Evolutionary conservation across 2,113 vertebrate species (phyloP), one percentile per base, ranked within the genome.

Genomic region (Chaetura pelagica): DNA sequence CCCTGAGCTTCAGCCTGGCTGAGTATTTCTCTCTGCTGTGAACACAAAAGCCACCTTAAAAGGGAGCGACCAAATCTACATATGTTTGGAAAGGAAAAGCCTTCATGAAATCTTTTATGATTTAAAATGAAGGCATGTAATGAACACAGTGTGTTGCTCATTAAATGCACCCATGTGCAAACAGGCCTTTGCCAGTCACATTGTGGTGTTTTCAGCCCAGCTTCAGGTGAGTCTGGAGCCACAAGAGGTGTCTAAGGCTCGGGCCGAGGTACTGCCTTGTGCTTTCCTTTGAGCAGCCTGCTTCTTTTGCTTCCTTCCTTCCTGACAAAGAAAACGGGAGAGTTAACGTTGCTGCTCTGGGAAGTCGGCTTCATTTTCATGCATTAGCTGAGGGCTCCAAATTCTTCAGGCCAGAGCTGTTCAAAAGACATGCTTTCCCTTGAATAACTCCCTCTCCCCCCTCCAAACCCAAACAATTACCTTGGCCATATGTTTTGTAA

Each of bases 41-140:
- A 81, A 44, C 73, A 92, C 75, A 95, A 92, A 96, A 95, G 87
- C 89, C 96, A 94, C 89, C 93, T 92, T 95, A 94, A 95, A 96
- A 89, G 54, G 22, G 52, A 87, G 83, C 4, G 0, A 78, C 93
- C 68, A 74, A 90, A 90, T 84, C 90, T 87, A 80, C 92, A 87
- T 84, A 86, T 89, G 80, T 87, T 90, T 94, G 90, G 86, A 92
- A 93, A 96, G 93, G 69, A 93, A 94, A 91, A 92, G 64, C 57
- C 76, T 80, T 90, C 84, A n/a, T 72, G 68, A 87, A 91, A 71
- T 84, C 80, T 59, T 92, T 94, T 59, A 78, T 81, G 79, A 87
- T 92, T 86, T 89, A 64, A 93, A 94, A 38, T 40, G 73, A 94
- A 92, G 57, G 69, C 69, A 34, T 42, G 57, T 96, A 96, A 91